phyloP scores from a whole-genome alignment of 2,113 vertebrate species.

The Odontophorus gujanensis region DNA sequence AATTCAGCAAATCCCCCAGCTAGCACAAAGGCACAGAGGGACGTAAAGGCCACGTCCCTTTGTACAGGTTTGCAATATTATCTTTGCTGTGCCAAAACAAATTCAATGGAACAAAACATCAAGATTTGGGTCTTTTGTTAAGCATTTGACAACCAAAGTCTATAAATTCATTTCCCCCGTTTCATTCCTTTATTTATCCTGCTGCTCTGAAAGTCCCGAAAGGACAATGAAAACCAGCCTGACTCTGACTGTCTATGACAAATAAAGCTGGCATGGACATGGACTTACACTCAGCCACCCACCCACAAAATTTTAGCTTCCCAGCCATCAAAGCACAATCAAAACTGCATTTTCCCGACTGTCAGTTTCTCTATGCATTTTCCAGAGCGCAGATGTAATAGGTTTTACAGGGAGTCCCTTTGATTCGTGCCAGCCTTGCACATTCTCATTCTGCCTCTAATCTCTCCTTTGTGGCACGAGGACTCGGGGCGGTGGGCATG shows the following conservation, averaged over 20 bases:
- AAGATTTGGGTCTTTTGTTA: slow-evolving; percentile 55
- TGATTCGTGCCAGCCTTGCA: slow-evolving; percentile 67
- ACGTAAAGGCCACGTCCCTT: slow-evolving; percentile 38
- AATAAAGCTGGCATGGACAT: slow-evolving; percentile 53
- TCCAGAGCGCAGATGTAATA: slow-evolving; percentile 64
- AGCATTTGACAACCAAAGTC: slow-evolving; percentile 59
- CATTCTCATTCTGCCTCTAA: slow-evolving; percentile 73
- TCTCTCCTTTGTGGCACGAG: slow-evolving; percentile 66
- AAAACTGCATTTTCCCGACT: slow-evolving; percentile 65
- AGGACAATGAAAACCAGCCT: slow-evolving; percentile 49
- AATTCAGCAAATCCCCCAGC: slow-evolving; percentile 9
- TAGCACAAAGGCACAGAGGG: slow-evolving; percentile 38
- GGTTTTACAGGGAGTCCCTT: slow-evolving; percentile 72
- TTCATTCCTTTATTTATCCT: slow-evolving; percentile 58
- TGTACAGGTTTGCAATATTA: slow-evolving; percentile 49
- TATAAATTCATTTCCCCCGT: slow-evolving; percentile 61
- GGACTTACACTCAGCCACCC: slow-evolving; percentile 55
- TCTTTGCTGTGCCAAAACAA: slow-evolving; percentile 58
- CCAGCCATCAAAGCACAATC: slow-evolving; percentile 67
- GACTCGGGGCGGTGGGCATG: slow-evolving; percentile 50
- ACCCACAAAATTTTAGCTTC: slow-evolving; percentile 66
- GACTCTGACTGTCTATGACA: slow-evolving; percentile 41
- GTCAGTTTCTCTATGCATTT: slow-evolving; percentile 62
- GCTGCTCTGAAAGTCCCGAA: slow-evolving; percentile 50
- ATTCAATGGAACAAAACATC: slow-evolving; percentile 57